Evolutionary conservation across 2,113 vertebrate genomes (phyloP), one percentile per base, ranked within the genome.

Genomic region (Syrmaticus mikado): DNA sequence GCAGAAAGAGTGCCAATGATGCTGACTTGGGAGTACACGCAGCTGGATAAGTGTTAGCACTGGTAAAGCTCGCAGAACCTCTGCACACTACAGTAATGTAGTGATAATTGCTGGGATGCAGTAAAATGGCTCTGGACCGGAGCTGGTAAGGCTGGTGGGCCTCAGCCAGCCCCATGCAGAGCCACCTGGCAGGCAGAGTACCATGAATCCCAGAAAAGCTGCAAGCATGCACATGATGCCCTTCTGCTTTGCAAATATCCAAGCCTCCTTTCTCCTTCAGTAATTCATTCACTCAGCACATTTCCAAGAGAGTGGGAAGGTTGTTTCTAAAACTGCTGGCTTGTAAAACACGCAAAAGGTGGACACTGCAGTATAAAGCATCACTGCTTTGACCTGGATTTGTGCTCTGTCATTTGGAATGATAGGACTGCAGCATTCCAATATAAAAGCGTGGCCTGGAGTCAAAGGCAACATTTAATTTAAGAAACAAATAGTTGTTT

Each of bases 31-130:
- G 58, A 95, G 36, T 36, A 80, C 40, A 45, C 0, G 1, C 85
- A 94, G 67, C 76, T 94, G 78, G 89, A 64, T 91, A 41, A 66
- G 19, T 70, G 87, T 12, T 70, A 80, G 40, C 60, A n/a, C 30
- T 77, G 73, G 72, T 73, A 94, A 95, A 85, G 53, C 36, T 82
- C 48, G 20, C 90, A 91, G 87, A 58, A 89, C 36, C 52, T 79
- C 27, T 28, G 67, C 64, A 34, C 28, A 25, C 21, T 25, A 22
- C 2, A 61, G 62, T 18, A 57, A 58, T 4, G n/a, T 14, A 87
- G 72, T 36, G 41, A 76, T n/a, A 74, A 25, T 34, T 81, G 60
- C 85, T 87, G 67, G 38, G 76, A 27, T 74, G 50, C 64, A 85
- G 60, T 38, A 77, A 34, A 83, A 34, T 19, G 7, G 61, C 48